phyloP scores from a whole-genome alignment of 2,797 vertebrate species.

The Cyclopterus lumpus region DNA sequence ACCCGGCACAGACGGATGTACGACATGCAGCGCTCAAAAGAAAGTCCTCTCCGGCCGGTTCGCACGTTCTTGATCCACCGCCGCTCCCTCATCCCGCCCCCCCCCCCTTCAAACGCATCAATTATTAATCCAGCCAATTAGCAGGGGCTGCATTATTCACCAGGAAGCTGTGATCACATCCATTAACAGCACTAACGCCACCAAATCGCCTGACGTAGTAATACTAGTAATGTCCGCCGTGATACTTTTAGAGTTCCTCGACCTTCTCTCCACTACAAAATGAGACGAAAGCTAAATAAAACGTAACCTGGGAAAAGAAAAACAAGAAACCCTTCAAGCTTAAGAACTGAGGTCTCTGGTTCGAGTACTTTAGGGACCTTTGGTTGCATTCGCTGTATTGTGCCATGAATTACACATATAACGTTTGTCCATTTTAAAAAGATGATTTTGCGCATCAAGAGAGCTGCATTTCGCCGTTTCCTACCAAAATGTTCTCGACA shows the following conservation, averaged over 20 bases:
- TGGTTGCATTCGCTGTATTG: not conserved
- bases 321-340: not conserved
- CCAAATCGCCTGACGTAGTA: not conserved
- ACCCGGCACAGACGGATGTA: slow-evolving; percentile 42
- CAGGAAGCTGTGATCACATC: slow-evolving; percentile 75
- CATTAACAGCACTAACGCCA: slow-evolving; percentile 66
- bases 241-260: not conserved
- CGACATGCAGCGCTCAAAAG: slow-evolving; percentile 42
- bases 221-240: not conserved
- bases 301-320: not conserved
- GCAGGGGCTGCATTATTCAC: slow-evolving; percentile 85
- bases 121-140: slow-evolving; percentile 91
- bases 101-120: slow-evolving; percentile 68
- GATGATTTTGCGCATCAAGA: no score
- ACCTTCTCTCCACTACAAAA: not conserved
- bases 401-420: not conserved
- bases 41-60: slow-evolving; percentile 58
- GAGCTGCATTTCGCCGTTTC: no score
- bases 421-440: not conserved
- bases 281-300: not conserved
- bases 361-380: not conserved
- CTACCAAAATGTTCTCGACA: no score
- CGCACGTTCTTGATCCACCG: slow-evolving; percentile 44
- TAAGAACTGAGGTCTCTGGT: not conserved
- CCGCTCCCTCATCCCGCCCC: slow-evolving; percentile 13